Evolutionary conservation across 2,888 invertebrate species (phyloP).

Genomic region (Drosophila vallismaia): DNA sequence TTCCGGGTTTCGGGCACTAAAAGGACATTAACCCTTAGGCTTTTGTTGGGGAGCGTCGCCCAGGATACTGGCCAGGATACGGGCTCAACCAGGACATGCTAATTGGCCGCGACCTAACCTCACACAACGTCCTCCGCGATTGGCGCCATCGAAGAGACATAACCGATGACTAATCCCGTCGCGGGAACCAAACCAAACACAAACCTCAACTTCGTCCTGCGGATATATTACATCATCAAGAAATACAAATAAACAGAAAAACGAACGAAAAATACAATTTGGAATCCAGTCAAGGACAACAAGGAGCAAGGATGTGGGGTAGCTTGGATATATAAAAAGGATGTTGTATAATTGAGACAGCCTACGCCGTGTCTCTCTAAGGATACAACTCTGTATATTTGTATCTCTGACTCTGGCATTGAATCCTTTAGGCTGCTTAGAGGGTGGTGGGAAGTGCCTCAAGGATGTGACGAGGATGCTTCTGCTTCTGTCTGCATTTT

Average conservation of each 20-base stretch:
- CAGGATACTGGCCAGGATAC: conserved; percentile 15
- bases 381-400: background rate
- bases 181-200: background rate
- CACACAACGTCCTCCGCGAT: conserved; percentile 9
- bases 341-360: conserved; percentile 39
- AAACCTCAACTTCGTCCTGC: background rate
- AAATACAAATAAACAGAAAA: conserved; percentile 22
- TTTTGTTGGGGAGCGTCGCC: conserved; percentile 12
- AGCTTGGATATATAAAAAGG: conserved; percentile 4
- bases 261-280: conserved; percentile 35
- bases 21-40: conserved; percentile 65
- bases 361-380: background rate
- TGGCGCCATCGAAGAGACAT: conserved; percentile 40
- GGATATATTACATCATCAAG: conserved; percentile 43
- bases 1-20: conserved; percentile 5
- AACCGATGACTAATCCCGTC: conserved; percentile 43
- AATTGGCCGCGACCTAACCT: conserved; percentile 50
- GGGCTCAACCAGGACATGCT: conserved; percentile 9
- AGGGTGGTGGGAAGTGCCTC: background rate
- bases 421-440: background rate
- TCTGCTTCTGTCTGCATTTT: conserved; percentile 15
- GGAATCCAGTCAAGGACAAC: conserved; percentile 38
- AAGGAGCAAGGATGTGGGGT: background rate
- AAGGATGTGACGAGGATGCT: conserved; percentile 25
- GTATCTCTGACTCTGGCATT: conserved; percentile 22